These are phyloP conservation scores for Lepidochrysops patricia DNA, from an alignment of 2,888 invertebrate species.

Conservation along the genomic window DNA sequence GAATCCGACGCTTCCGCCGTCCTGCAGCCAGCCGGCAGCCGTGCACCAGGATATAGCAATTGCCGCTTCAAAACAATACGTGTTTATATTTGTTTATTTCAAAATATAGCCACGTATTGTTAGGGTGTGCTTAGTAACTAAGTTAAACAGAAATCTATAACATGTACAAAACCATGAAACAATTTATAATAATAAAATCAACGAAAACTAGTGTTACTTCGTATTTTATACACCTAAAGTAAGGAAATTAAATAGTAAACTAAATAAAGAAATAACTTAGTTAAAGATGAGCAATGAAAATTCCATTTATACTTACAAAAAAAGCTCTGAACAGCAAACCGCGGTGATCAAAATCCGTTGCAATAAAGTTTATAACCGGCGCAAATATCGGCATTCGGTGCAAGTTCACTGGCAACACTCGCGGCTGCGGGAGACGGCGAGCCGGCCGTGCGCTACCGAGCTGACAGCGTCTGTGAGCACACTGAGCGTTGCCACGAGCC, in stretches of 20 bases:
- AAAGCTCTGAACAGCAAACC: neutral
- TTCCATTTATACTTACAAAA: neutral
- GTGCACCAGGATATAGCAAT: constrained; percentile 63
- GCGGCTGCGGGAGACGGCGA: constrained; percentile 27
- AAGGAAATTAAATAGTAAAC: too few relatives aligned
- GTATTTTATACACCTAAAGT: too few relatives aligned
- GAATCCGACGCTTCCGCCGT: constrained; percentile 66
- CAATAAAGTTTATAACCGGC: neutral
- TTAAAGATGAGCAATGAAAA: neutral
- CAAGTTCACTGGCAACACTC: constrained; percentile 51
- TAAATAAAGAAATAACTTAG: constrained; percentile 2
- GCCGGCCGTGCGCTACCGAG: constrained; percentile 31
- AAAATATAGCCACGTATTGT: neutral
- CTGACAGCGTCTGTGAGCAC: constrained; percentile 42
- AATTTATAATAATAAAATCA: too few relatives aligned
- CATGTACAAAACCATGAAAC: too few relatives aligned
- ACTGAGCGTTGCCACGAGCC: constrained; percentile 48
- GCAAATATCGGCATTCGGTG: neutral
- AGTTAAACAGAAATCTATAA: too few relatives aligned
- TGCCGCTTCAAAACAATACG: constrained; percentile 54
- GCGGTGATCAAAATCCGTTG: neutral
- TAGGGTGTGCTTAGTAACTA: too few relatives aligned
- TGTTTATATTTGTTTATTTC: constrained; percentile 33
- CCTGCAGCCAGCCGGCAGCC: constrained; percentile 35
- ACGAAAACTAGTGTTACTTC: too few relatives aligned